Evolutionary conservation across 2,888 invertebrate genomes (phyloP), one percentile per base, ranked within the genome.

Genomic region (Rhyacophila evoluta): DNA sequence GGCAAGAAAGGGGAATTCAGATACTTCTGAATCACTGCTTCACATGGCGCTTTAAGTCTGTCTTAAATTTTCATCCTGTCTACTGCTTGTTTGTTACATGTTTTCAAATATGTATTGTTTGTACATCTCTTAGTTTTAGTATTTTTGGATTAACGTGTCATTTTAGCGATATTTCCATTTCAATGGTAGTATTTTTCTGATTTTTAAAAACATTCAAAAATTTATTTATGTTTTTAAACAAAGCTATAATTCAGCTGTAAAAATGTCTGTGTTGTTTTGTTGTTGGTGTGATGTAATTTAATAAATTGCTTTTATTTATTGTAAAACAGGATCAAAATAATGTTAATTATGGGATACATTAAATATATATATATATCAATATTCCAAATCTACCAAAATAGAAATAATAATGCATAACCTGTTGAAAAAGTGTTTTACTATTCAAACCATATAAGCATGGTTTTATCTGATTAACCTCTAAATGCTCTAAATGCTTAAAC

Each of bases 1-100:
- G 97, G 96, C 90, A 97, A 97, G 92, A 97, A 96, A 92, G 97
- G 97, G 88, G 97, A 97, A 92, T 97, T 97, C 89, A 93, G 97
- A 88, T 97, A 97, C 90, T 97, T 97, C 91, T 97, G 92, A 55
- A 55, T n/a, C n/a, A n/a, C 55, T 8, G 25, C 55, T 55, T 55
- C 19, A 55, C 55, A 91, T 82, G 8, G 19, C 70, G 75, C 72
- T 69, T 69, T 12, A 1, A 55, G 55, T 55, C 19, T 55, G 19
- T 55, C 55, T 55, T 55, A 55, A 36, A 12, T 29, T n/a, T 69
- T 28, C n/a, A 69, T 10, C 11, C 72, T 25, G 72, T 72, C 72
- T 36, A 12, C 29, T 2, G 12, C 12, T 69, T 33, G n/a, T 37
- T 12, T 69, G 69, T 69, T 29, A 8, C n/a, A 10, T 69, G 69